Conservation (phyloP, 2,113 vertebrate species). For the Acinonyx jubatus region DNA sequence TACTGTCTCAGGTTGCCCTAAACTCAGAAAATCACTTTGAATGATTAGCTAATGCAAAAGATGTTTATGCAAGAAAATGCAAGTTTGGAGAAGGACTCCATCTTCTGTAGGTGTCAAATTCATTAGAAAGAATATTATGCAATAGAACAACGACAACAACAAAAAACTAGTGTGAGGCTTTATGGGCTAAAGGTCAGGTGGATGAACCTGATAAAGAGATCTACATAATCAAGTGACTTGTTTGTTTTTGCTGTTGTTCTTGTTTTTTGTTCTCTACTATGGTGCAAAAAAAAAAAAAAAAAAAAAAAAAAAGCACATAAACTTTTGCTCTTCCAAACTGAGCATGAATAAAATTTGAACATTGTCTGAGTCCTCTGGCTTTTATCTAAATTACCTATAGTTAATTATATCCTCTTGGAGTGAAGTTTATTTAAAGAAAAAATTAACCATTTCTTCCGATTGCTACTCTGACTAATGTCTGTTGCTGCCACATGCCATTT, state of each 20-base stretch:
- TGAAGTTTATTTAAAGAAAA: background rate
- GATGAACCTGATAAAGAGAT: background rate
- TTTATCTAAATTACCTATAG: background rate
- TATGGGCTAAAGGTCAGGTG: background rate
- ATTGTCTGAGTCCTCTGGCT: background rate
- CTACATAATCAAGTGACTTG: fast-evolving
- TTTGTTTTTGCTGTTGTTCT: too few relatives aligned
- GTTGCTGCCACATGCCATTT: background rate
- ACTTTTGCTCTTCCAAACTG: background rate
- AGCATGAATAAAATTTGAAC: background rate
- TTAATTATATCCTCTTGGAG: background rate
- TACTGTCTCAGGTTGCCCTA: background rate
- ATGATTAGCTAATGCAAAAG: background rate
- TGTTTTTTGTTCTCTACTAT: background rate
- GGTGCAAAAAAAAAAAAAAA: background rate
- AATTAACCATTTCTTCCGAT: background rate
- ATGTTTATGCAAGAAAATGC: background rate
- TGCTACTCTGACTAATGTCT: background rate
- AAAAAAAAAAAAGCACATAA: background rate
- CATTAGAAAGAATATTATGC: background rate
- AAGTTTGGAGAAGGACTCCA: background rate
- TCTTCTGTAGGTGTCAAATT: background rate
- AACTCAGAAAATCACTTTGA: background rate
- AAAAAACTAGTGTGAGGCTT: background rate
- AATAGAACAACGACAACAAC: background rate